Conservation (phyloP, 2,888 invertebrate genomes). For the Ephialtes manifestator region DNA sequence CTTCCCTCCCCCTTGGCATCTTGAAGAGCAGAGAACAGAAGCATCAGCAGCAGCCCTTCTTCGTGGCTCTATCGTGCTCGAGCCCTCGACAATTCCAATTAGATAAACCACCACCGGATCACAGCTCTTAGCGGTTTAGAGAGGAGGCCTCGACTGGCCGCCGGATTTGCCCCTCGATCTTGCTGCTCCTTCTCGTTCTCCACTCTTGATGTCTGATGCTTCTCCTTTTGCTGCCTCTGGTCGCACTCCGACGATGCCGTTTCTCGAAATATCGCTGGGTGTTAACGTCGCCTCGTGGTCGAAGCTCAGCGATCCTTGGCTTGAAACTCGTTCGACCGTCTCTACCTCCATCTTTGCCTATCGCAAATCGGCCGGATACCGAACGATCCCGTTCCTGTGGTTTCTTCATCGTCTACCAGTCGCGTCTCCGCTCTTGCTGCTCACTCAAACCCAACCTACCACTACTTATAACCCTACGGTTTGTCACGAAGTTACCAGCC, state of each 20-base stretch:
- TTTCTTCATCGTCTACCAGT: slow-evolving; percentile 48
- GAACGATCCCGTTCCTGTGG: slow-evolving; percentile 63
- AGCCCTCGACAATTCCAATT: slow-evolving; percentile 85
- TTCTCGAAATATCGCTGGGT: slow-evolving; percentile 61
- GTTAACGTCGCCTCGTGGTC: slow-evolving; percentile 62
- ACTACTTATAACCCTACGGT: slow-evolving; percentile 60
- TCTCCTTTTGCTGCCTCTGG: slow-evolving; percentile 29
- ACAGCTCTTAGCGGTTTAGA: slow-evolving; percentile 81
- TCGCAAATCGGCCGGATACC: slow-evolving; percentile 68
- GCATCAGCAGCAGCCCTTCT: slow-evolving; percentile 59
- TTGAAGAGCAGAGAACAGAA: slow-evolving; percentile 57
- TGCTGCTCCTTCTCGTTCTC: slow-evolving; percentile 29
- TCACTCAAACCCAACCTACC: slow-evolving; percentile 61
- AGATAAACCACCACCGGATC: slow-evolving; percentile 84
- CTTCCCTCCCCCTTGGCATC: slow-evolving; percentile 59
- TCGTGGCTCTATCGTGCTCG: slow-evolving; percentile 71
- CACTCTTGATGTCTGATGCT: slow-evolving; percentile 26
- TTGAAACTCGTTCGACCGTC: slow-evolving; percentile 48
- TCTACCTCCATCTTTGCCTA: slow-evolving; percentile 39
- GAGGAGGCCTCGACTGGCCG: slow-evolving; percentile 70
- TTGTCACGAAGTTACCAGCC: slow-evolving; percentile 68
- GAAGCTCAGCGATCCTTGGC: slow-evolving; percentile 56
- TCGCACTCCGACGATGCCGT: not conserved
- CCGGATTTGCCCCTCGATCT: slow-evolving; percentile 66
- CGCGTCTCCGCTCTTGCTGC: slow-evolving; percentile 23